A percentile compares a stretch with the other conserved stretches of the same genome.
phyloP scores from a whole-genome alignment of 1,140 invertebrate species.

The Drosophila ananassae region DNA sequence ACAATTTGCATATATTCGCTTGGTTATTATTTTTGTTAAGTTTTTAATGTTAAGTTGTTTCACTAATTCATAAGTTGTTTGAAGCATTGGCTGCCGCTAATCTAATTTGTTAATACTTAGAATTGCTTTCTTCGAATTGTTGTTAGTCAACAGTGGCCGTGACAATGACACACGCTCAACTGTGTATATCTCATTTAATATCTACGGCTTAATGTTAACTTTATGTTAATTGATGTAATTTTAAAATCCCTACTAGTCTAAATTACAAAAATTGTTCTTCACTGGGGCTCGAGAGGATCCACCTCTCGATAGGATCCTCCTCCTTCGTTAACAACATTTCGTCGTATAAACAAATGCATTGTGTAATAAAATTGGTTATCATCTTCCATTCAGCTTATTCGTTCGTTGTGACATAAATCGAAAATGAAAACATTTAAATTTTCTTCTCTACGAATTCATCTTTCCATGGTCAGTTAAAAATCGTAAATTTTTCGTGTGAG shows the following conservation, averaged over 20 bases:
- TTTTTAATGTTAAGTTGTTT: conserved; percentile 26
- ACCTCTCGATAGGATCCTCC: background rate
- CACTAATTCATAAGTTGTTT: conserved; percentile 56
- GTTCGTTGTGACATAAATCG: conserved; percentile 54
- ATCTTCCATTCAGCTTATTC: conserved; percentile 9
- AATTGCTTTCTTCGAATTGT: conserved; percentile 76
- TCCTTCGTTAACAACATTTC: conserved; percentile 44
- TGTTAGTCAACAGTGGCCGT: conserved; percentile 30
- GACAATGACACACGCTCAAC: conserved; percentile 15
- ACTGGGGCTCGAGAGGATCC: conserved; percentile 37
- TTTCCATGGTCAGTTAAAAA: conserved; percentile 31
- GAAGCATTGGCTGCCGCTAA: conserved; percentile 65
- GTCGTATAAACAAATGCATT: conserved; percentile 56
- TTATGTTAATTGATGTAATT: conserved; percentile 52
- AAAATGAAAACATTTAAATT: conserved; percentile 14
- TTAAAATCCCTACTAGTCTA: conserved; percentile 61
- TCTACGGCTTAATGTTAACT: conserved; percentile 50
- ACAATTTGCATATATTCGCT: conserved; percentile 35
- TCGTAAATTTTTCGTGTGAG: conserved; percentile 35
- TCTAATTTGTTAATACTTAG: conserved; percentile 79
- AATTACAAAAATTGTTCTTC: conserved; percentile 60
- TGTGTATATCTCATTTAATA: conserved; percentile 26
- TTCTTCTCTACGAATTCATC: conserved; percentile 18
- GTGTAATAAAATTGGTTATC: conserved; percentile 24
- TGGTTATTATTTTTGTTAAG: conserved; percentile 6